Evolutionary conservation across 1,140 invertebrate genomes (phyloP).

Genomic region (Penaeus chinensis): DNA sequence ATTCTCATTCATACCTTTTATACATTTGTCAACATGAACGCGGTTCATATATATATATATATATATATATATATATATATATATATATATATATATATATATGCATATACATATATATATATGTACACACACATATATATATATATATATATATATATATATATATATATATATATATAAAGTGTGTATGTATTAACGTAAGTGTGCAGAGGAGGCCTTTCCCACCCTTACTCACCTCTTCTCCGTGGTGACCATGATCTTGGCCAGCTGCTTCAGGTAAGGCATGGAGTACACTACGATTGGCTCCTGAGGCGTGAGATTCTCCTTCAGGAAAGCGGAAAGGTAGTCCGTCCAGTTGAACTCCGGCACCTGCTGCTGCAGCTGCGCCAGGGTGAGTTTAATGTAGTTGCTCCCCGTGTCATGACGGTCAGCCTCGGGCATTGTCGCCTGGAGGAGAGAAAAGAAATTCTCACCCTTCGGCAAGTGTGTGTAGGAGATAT

Average conservation of each 20-base stretch:
- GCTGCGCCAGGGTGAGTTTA: conserved; percentile 76
- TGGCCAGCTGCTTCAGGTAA: conserved; percentile 83
- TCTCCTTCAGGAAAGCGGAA: conserved; percentile 75
- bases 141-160: too few species aligned
- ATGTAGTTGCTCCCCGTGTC: conserved; percentile 83
- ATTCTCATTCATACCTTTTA: too few species aligned
- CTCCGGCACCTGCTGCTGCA: conserved; percentile 78
- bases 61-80: too few species aligned
- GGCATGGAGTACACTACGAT: conserved; percentile 84
- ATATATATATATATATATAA: too few species aligned
- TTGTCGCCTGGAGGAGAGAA: conserved; percentile 73
- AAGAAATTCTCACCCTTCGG: neutral
- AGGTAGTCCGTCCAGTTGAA: conserved; percentile 84
- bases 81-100: too few species aligned
- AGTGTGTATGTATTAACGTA: neutral
- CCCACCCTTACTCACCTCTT: conserved; percentile 71
- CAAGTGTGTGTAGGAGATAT: neutral
- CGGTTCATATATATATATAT: neutral
- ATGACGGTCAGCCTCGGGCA: conserved; percentile 84
- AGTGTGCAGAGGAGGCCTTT: neutral
- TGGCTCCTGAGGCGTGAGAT: conserved; percentile 77
- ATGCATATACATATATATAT: too few species aligned
- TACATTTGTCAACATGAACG: too few species aligned
- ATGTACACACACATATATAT: too few species aligned
- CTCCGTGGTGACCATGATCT: conserved; percentile 77